A percentile compares a stretch with the other conserved stretches of the same genome.
Evolutionary conservation across 2,888 invertebrate species (phyloP).

Genomic region (Dasypogon diadema): DNA sequence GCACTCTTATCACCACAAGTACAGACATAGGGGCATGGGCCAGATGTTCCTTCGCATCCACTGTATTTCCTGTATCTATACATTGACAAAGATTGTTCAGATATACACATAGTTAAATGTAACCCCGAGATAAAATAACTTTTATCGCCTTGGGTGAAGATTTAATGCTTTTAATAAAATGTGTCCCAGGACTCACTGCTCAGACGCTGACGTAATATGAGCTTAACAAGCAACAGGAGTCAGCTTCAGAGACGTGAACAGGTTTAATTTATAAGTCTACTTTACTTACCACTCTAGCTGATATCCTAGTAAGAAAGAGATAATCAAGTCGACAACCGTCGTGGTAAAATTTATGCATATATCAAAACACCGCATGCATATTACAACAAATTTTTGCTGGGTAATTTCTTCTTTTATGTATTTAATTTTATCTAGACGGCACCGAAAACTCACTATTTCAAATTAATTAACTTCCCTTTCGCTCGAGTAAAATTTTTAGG

Average conservation of each 20-base stretch:
- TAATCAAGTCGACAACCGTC: slow-evolving; percentile 10
- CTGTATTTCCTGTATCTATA: not conserved
- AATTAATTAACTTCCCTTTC: too few relatives aligned
- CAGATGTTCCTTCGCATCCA: not conserved
- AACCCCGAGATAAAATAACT: slow-evolving; percentile 14
- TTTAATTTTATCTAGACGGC: not conserved
- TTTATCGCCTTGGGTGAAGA: slow-evolving; percentile 41
- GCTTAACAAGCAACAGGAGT: slow-evolving; percentile 44
- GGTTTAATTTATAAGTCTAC: slow-evolving; percentile 35
- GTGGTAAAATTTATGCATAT: not conserved
- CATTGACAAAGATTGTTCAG: not conserved
- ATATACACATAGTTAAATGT: not conserved
- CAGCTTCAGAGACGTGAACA: slow-evolving; percentile 36
- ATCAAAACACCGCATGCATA: not conserved
- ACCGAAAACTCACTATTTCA: too few relatives aligned
- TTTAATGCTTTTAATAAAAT: slow-evolving; percentile 49
- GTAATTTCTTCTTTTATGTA: not conserved
- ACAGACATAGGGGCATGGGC: not conserved
- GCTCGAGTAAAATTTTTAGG: too few relatives aligned
- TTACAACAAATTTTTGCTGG: not conserved
- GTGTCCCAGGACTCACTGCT: slow-evolving; percentile 32
- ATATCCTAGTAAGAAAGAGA: not conserved
- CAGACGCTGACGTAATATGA: slow-evolving; percentile 38
- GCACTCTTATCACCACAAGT: slow-evolving; percentile 7
- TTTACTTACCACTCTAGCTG: not conserved